Evolutionary conservation across 2,888 invertebrate genomes (phyloP).

Genomic region (Spilosoma lubricipeda): DNA sequence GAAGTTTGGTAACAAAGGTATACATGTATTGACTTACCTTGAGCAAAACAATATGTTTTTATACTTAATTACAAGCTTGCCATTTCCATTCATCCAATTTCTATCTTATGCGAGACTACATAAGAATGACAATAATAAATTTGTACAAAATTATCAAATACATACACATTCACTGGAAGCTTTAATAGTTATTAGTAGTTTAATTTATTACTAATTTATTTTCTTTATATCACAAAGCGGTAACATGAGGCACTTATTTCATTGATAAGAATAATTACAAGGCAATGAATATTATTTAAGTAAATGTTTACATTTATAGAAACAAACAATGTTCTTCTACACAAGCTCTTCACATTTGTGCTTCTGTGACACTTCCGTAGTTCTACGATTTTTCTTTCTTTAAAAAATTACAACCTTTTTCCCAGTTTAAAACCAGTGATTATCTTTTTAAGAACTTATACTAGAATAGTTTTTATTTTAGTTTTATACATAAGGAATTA

Average conservation of each 20-base stretch:
- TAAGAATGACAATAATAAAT: not conserved
- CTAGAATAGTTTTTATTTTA: no score
- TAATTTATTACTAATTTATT: slow-evolving; percentile 19
- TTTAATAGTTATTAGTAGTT: slow-evolving; percentile 12
- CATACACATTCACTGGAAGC: slow-evolving; percentile 25
- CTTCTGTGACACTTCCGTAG: no score
- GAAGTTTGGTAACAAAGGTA: no score
- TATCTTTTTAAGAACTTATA: no score
- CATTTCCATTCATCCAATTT: no score
- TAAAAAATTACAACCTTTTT: no score
- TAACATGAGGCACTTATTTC: slow-evolving; percentile 26
- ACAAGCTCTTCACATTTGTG: not conserved
- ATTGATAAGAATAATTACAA: slow-evolving; percentile 10
- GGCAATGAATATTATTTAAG: not conserved
- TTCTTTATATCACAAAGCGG: slow-evolving; percentile 33
- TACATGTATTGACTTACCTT: not conserved
- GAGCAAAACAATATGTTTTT: not conserved
- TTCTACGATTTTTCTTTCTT: not conserved
- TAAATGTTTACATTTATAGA: not conserved
- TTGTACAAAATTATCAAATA: not conserved
- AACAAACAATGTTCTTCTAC: not conserved
- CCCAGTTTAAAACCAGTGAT: no score
- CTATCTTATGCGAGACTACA: not conserved
- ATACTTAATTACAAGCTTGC: not conserved
- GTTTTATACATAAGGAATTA: no score